Evolutionary conservation across 2,797 vertebrate species (phyloP).

Genomic region (Scomberomorus guttatus): DNA sequence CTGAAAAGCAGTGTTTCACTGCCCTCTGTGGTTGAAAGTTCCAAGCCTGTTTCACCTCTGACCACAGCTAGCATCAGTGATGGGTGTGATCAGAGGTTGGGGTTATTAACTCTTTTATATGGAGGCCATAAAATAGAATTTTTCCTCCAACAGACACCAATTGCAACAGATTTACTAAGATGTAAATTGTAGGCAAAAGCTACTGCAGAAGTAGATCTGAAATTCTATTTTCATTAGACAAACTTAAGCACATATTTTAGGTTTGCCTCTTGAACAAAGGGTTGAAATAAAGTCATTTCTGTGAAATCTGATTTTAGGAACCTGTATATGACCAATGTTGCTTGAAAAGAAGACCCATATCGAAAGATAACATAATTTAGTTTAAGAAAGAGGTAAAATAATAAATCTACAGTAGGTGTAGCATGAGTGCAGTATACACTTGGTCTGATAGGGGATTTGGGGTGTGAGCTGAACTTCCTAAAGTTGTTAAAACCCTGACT

Average conservation of each 20-base stretch:
- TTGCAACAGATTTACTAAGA: background rate
- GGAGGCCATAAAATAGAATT: background rate
- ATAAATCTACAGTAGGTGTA: background rate
- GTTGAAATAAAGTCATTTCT: background rate
- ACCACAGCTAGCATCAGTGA: background rate
- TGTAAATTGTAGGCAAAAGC: background rate
- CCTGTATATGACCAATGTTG: background rate
- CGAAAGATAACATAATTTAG: background rate
- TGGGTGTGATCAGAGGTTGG: background rate
- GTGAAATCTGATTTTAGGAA: background rate
- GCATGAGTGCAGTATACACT: background rate
- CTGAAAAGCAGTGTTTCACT: background rate
- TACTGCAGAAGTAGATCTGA: background rate
- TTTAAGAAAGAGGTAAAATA: slow-evolving; percentile 7
- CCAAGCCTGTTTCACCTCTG: background rate
- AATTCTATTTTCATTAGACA: slow-evolving; percentile 1
- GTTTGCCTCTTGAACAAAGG: background rate
- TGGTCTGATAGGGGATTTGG: slow-evolving; percentile 24
- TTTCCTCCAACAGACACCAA: background rate
- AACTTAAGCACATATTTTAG: background rate
- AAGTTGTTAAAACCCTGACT: slow-evolving; percentile 32
- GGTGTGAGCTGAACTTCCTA: slow-evolving; percentile 36
- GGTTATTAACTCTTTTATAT: background rate
- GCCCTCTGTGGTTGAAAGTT: background rate
- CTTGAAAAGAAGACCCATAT: background rate